Conservation (phyloP, 2,797 vertebrate genomes). For the Mormyrops attenuatus region DNA sequence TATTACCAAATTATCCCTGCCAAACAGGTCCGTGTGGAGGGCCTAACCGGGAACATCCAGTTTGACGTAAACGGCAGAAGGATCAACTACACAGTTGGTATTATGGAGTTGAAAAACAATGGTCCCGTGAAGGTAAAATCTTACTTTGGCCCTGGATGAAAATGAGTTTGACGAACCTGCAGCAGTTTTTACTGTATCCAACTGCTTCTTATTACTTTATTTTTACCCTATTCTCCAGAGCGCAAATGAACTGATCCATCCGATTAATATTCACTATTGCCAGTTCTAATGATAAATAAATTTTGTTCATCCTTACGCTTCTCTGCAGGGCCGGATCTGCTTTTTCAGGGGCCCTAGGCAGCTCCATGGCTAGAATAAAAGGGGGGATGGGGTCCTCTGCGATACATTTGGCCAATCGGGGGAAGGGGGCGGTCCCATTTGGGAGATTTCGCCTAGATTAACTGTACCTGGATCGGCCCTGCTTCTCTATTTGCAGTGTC, state of each 20-base stretch:
- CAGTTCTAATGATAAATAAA: neutral
- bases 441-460: neutral
- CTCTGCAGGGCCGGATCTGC: neutral
- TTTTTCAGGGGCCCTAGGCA: neutral
- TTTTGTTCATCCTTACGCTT: neutral
- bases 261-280: neutral
- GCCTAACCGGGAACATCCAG: slow-evolving; percentile 91
- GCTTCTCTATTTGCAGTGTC: neutral
- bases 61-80: slow-evolving; percentile 95
- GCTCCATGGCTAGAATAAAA: neutral
- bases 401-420: neutral
- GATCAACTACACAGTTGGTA: slow-evolving; percentile 90
- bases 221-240: neutral
- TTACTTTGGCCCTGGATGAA: neutral
- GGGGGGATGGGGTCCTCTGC: neutral
- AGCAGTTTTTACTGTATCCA: neutral
- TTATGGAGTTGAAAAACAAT: slow-evolving; percentile 95
- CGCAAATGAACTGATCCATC: neutral
- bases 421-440: neutral
- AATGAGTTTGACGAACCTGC: neutral
- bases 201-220: neutral
- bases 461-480: neutral
- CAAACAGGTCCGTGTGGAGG: slow-evolving; percentile 83
- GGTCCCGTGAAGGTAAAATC: slow-evolving; percentile 88
- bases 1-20: slow-evolving; percentile 32